Base-by-base conservation (phyloP, 1,140 invertebrate species). In the Atta texana region DNA sequence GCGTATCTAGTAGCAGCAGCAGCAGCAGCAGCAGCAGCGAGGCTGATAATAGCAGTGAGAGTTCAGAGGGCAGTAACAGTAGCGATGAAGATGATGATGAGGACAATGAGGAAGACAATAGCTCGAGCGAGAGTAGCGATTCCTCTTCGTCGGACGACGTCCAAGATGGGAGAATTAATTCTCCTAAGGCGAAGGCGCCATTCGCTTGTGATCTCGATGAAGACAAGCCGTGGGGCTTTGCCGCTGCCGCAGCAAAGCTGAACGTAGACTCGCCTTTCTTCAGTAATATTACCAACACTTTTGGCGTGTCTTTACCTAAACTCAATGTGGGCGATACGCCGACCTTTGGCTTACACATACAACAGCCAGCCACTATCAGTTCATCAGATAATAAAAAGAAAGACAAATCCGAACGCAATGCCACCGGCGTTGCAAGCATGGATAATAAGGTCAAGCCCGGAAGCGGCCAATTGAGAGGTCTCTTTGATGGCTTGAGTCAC, bases 401-500 rank as follows among this genome's bases (percentile, higher is more conserved):
- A 90, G 53, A 87, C 44, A 88, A 86, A 75, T 87, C 66, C 31
- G 87, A 59, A 12, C 61, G 86, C 10, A 89, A 72, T 2, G 28
- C 31, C 61, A 0, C 57, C 80, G 55, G 34, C 51, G 28, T n/a
- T 21, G 8, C 55, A 7, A 91, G 71, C 31, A 68, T 69, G 57
- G 63, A 92, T 39, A 92, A 93, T 64, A 95, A 95, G 69, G 94
- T 90, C 10, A 92, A 96, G 76, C 94, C 96, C 88, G 96, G 96
- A 34, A 95, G 96, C 89, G 96, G 96, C 7, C 97, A 97, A 88
- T 93, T 98, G 14, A 97, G 97, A 75, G 97, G 97, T 28, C 94
- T 98, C 1, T 98, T 97, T 94, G 98, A 98, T 94, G 98, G 98
- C 3, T 95, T 98, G 10, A 98, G 98, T 85, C 98, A 98, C 93